Evolutionary conservation across 2,113 vertebrate species (phyloP).

Genomic region (Spheniscus mendiculus): DNA sequence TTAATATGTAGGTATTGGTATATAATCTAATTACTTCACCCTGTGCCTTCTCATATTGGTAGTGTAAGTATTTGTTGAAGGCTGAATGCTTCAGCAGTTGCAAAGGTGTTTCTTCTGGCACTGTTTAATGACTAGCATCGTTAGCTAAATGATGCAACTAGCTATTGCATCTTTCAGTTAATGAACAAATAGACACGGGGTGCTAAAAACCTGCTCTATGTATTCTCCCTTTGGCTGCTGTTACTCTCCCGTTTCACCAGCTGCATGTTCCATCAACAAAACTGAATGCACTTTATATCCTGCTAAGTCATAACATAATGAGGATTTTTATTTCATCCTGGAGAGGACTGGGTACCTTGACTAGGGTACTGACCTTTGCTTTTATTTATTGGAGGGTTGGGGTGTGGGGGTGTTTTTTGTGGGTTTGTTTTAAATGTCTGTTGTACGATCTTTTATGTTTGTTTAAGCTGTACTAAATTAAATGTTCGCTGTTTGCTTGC

Average conservation of each 20-base stretch:
- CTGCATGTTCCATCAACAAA: background rate
- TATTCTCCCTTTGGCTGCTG: background rate
- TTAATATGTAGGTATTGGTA: background rate
- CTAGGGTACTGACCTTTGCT: background rate
- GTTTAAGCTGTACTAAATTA: background rate
- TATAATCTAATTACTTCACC: background rate
- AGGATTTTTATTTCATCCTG: background rate
- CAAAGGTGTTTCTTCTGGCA: background rate
- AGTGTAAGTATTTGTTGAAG: background rate
- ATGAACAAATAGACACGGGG: background rate
- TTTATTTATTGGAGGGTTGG: background rate
- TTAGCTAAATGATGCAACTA: background rate
- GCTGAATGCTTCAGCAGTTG: background rate
- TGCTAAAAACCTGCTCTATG: background rate
- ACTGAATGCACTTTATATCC: background rate
- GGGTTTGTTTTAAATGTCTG: background rate
- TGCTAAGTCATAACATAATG: background rate
- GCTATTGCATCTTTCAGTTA: background rate
- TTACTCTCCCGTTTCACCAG: background rate
- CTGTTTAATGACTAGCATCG: background rate
- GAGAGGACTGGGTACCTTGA: background rate
- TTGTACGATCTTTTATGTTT: background rate
- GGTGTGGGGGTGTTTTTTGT: background rate
- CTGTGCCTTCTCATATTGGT: accelerated
- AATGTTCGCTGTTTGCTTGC: background rate